Evolutionary conservation across 1,140 invertebrate genomes (phyloP).

Genomic region (Elysia chlorotica): DNA sequence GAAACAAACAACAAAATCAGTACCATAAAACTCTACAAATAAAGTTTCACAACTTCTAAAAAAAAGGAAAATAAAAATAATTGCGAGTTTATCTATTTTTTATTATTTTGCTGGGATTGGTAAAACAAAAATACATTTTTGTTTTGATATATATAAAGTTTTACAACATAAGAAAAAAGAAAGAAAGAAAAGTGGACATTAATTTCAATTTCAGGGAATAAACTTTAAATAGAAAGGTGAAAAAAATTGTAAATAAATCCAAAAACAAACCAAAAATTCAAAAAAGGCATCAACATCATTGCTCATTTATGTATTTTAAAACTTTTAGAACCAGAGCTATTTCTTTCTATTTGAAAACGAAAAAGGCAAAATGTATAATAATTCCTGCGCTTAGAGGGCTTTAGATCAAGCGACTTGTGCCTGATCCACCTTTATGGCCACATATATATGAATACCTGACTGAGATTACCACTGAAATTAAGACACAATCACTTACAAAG

Average conservation of each 20-base stretch:
- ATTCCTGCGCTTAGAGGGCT: too few species aligned
- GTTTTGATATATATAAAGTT: neutral
- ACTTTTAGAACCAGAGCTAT: neutral
- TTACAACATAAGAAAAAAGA: too few species aligned
- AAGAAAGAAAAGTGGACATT: neutral
- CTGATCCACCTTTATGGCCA: too few species aligned
- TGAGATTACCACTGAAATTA: too few species aligned
- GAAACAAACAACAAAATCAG: neutral
- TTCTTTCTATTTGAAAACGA: too few species aligned
- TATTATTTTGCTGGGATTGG: neutral
- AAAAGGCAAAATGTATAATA: conserved; percentile 2
- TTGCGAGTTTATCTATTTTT: neutral
- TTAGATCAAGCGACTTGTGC: too few species aligned
- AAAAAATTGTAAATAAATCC: neutral
- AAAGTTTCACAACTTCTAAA: neutral
- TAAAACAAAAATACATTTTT: neutral
- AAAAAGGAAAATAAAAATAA: neutral
- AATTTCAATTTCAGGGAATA: neutral
- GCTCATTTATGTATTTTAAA: too few species aligned
- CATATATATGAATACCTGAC: too few species aligned
- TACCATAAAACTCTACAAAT: neutral
- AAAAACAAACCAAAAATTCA: neutral
- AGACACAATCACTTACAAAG: conserved; percentile 34
- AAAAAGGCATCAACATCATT: neutral
- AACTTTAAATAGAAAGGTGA: neutral